These are phyloP conservation scores for Microchirus variegatus DNA, from an alignment of 2,797 vertebrate species.

Conservation along the genomic window DNA sequence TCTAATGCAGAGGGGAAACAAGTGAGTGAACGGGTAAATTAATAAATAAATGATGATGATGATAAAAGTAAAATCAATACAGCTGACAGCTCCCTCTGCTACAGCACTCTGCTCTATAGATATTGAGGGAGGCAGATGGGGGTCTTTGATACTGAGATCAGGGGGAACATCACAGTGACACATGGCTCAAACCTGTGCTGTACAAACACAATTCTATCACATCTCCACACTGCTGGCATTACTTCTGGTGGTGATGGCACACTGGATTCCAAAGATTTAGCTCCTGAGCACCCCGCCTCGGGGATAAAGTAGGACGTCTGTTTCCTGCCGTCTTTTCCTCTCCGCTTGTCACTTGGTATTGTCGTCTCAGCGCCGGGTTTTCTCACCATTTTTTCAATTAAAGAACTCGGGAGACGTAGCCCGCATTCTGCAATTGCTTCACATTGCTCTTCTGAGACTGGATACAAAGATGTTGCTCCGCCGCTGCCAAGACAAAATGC, in stretches of 20 bases:
- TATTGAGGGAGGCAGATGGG: slow-evolving; percentile 60
- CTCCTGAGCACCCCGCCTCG: slow-evolving; percentile 23
- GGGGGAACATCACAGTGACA: slow-evolving; percentile 40
- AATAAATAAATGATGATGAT: slow-evolving; percentile 69
- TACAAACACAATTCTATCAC: slow-evolving; percentile 46
- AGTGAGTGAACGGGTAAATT: slow-evolving; percentile 56
- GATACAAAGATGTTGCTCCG: slow-evolving; percentile 42
- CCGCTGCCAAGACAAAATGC: slow-evolving; percentile 41
- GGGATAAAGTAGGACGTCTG: slow-evolving; percentile 55
- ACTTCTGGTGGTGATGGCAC: slow-evolving; percentile 42
- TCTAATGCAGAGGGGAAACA: slow-evolving; percentile 35
- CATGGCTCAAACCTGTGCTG: slow-evolving; percentile 26
- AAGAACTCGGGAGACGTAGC: slow-evolving; percentile 42
- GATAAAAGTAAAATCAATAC: slow-evolving; percentile 72
- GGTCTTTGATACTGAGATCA: slow-evolving; percentile 38
- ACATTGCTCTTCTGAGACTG: slow-evolving; percentile 38
- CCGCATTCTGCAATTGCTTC: slow-evolving; percentile 33
- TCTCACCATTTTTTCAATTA: slow-evolving; percentile 71
- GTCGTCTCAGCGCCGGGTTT: slow-evolving; percentile 44
- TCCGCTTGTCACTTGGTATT: slow-evolving; percentile 42
- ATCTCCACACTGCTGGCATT: slow-evolving; percentile 28
- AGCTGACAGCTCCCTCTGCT: slow-evolving; percentile 46
- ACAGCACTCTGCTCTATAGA: slow-evolving; percentile 38
- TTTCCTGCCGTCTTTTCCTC: slow-evolving; percentile 45
- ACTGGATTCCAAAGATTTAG: slow-evolving; percentile 49